Conservation (phyloP, 2,797 vertebrate species). For the Lemur catta region DNA sequence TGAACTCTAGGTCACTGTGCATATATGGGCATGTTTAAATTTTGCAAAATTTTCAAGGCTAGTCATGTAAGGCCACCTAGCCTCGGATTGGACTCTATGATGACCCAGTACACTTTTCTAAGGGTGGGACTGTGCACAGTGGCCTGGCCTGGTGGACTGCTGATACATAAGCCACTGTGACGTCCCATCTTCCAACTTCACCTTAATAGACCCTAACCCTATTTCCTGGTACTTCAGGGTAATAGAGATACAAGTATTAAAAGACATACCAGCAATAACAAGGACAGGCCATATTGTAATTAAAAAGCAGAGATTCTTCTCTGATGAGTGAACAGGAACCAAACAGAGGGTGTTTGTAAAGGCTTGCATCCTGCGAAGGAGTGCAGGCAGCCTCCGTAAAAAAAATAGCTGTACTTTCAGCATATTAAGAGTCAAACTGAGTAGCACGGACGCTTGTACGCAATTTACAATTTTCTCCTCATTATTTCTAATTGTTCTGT, state of each 20-base stretch:
- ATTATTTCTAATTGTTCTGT: slow-evolving; percentile 74
- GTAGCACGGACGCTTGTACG: slow-evolving; percentile 19
- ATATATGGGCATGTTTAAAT: neutral
- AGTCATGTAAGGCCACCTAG: neutral
- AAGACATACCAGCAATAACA: neutral
- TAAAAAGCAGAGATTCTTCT: neutral
- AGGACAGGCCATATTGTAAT: neutral
- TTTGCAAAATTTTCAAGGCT: neutral
- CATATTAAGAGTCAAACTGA: slow-evolving; percentile 61
- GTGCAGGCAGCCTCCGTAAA: neutral
- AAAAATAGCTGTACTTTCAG: slow-evolving; percentile 44
- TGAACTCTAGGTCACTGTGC: neutral
- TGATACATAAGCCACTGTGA: neutral
- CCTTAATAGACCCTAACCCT: neutral
- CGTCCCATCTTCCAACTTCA: neutral
- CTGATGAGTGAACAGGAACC: neutral
- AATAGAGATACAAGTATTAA: neutral
- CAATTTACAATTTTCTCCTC: slow-evolving; percentile 69
- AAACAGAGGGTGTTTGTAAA: neutral
- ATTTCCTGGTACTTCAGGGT: neutral
- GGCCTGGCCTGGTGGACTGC: neutral
- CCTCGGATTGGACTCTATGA: neutral
- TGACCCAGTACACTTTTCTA: neutral
- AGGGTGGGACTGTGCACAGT: neutral
- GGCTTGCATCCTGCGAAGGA: neutral